Base-by-base conservation (phyloP, 2,888 invertebrate species). In the Aphidoletes aphidimyza region DNA sequence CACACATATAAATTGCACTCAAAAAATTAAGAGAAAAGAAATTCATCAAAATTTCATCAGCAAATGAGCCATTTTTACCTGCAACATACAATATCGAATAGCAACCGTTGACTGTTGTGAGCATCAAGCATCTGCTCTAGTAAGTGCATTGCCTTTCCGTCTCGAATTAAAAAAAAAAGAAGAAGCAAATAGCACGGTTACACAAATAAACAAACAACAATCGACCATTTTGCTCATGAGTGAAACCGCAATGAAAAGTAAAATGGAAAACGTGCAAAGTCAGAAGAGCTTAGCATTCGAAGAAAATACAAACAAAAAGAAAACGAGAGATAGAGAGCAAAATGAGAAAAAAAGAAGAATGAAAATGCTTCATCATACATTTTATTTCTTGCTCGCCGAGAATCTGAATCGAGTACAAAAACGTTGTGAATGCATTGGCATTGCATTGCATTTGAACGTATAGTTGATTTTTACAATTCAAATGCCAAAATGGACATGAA, bases 11-110 rank as follows among this genome's bases (percentile, higher is more conserved):
- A 47, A 47, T 11, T 11, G 17, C 11, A 11, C 17, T 2, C 2
- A 11, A 47, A 11, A 47, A 47, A 17, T 6, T 47, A 30, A 69
- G 17, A 30, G 69, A 69, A 69, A 69, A 30, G 34, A 30, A 69
- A 69, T 69, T 69, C 69, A 69, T 69, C 34, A 34, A 30, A 69
- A 69, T 69, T 69, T 69, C 69, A 69, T 54, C 54, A 69, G 30
- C 30, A 69, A 69, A 69, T 30, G 69, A 14, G 34, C 30, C 1
- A 30, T 8, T 26, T 34, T 69, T 69, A 17, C 69, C 54, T 3
- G 1, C 22, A 22, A 14, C 54, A 47, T 47, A 17, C 54, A 54
- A n/a, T 3, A 6, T 54, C n/a, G n/a, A n/a, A n/a, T n/a, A n/a
- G n/a, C n/a, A n/a, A n/a, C n/a, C n/a, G n/a, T n/a, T n/a, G n/a